Conservation (phyloP, 2,797 vertebrate species). For the Miichthys miiuy region DNA sequence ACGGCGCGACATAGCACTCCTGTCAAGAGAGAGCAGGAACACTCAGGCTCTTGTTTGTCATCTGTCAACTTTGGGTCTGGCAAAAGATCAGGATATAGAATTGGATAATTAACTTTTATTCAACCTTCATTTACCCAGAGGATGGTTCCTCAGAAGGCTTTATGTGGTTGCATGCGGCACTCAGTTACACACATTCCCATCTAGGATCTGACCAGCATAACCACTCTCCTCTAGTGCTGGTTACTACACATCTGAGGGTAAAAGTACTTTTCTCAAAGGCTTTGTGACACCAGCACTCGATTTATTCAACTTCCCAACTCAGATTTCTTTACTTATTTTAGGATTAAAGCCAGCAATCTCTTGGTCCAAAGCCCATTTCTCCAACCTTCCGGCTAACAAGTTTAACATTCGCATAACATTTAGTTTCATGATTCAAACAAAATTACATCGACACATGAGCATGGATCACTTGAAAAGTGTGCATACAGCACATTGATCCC, state of each 20-base stretch:
- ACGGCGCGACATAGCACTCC: neutral
- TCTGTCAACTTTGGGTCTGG: neutral
- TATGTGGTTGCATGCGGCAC: neutral
- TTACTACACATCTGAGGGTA: constrained; percentile 31
- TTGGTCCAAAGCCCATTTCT: constrained; percentile 37
- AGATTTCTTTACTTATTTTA: constrained; percentile 17
- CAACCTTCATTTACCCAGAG: constrained; percentile 20
- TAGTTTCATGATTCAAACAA: constrained; percentile 29
- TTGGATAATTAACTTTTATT: constrained; percentile 35
- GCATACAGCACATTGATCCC: constrained; percentile 5
- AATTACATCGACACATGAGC: constrained; percentile 43
- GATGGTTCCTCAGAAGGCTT: constrained; percentile 10
- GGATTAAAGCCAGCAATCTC: constrained; percentile 40
- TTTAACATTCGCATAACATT: constrained; percentile 17
- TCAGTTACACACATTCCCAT: neutral
- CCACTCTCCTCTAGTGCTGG: constrained; percentile 2
- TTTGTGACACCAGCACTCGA: constrained; percentile 17
- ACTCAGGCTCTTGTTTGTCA: constrained; percentile 25
- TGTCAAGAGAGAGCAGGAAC: constrained; percentile 23
- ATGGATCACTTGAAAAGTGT: constrained; percentile 11
- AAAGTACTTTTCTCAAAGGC: constrained; percentile 23
- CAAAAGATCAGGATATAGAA: constrained; percentile 22
- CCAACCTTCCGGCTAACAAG: constrained; percentile 32
- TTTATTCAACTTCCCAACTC: constrained; percentile 38
- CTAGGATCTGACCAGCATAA: constrained; percentile 5